Base-by-base conservation (phyloP, 2,888 invertebrate species). In the Torymus tubicola region DNA sequence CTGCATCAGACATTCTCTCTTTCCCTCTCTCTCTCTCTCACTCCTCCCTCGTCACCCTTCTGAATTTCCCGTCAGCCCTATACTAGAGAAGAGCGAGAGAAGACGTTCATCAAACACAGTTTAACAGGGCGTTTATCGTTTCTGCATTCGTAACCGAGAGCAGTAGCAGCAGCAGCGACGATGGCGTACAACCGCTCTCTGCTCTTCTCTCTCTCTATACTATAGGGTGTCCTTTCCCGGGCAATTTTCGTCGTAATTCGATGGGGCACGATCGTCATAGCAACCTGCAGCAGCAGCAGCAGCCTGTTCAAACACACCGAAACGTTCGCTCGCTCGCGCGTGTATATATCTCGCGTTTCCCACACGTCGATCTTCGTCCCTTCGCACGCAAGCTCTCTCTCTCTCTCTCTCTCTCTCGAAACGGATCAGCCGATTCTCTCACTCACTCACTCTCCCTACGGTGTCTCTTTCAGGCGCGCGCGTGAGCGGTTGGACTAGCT, bases 251-350 rank as follows among this genome's bases (percentile, higher is more conserved):
- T 14, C 87, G 88, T 90, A 90, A 90, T 90, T 90, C 89, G 89
- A 89, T 87, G 88, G 89, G 79, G 88, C 88, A 89, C 88, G 88
- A 90, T 90, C 90, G 90, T 90, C 90, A 90, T 90, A 90, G 90
- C 90, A 90, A 90, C 90, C 87, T 88, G 42, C 42, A 42, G 42
- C 42, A 42, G 42, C 42, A 42, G 87, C 87, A 86, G 87, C 85
- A 88, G 89, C 86, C 89, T 90, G 89, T 89, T 90, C 89, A 90
- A 90, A 90, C 89, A 89, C 86, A 86, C 87, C 87, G 86, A 86
- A 87, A 87, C 78, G 73, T 11, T 18, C 64, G 18, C 65, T 21
- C 65, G 73, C 16, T 58, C 4, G 52, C 21, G 60, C 57, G 21
- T 8, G 31, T 8, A 8, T 42, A 42, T 42, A 42, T 53, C 71